Evolutionary conservation across 2,888 invertebrate genomes (phyloP).

Genomic region (Diarsia mendica): DNA sequence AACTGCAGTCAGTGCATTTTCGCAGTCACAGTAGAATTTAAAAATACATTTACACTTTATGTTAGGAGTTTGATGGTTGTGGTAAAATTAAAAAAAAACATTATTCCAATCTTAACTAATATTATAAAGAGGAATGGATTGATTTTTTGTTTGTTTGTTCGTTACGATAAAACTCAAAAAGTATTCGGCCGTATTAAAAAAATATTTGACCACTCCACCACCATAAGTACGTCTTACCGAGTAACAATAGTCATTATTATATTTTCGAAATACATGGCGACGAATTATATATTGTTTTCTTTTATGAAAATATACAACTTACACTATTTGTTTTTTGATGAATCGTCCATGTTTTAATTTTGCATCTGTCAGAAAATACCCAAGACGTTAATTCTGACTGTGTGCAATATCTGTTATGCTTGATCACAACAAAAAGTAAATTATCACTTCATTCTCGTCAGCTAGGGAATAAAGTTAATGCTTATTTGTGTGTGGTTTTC

Average conservation of each 20-base stretch:
- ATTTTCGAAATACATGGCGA: too few relatives aligned
- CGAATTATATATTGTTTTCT: too few relatives aligned
- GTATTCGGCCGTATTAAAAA: too few relatives aligned
- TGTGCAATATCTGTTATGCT: neutral
- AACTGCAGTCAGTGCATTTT: slow-evolving; percentile 54
- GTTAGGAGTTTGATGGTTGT: neutral
- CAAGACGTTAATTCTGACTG: neutral
- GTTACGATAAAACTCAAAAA: too few relatives aligned
- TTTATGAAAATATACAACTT: neutral
- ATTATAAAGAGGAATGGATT: too few relatives aligned
- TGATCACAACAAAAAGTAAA: neutral
- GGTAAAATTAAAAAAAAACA: neutral
- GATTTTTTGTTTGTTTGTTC: too few relatives aligned
- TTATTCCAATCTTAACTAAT: too few relatives aligned
- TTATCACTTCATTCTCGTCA: neutral
- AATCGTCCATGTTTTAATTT: neutral
- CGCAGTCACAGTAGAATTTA: slow-evolving; percentile 23
- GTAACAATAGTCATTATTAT: too few relatives aligned
- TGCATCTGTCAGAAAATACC: neutral
- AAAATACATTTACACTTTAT: slow-evolving; percentile 10
- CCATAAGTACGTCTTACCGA: too few relatives aligned
- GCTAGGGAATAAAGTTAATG: slow-evolving; percentile 11
- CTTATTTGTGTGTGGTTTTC: slow-evolving; percentile 21
- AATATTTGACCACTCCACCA: too few relatives aligned
- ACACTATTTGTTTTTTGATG: neutral